Conservation (phyloP, 2,113 vertebrate species). For the Phocoena phocoena region DNA sequence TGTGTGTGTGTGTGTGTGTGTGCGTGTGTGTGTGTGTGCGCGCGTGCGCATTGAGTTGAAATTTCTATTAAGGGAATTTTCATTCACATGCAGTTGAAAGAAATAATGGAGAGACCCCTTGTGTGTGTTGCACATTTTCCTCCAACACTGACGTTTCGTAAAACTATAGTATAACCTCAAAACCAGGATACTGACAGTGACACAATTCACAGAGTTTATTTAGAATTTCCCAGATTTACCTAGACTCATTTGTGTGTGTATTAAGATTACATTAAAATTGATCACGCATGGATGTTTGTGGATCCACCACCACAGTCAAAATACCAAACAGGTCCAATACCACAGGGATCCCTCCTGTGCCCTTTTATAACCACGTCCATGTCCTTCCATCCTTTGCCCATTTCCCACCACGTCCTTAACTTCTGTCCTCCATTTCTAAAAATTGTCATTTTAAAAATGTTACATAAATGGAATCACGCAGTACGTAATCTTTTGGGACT, state of each 20-base stretch:
- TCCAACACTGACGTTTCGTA: background rate
- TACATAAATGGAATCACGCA: background rate
- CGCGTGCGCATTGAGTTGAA: background rate
- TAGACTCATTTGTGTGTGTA: background rate
- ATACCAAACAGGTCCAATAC: background rate
- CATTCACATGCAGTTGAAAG: background rate
- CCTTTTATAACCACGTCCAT: background rate
- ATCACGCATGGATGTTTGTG: background rate
- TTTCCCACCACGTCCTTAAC: background rate
- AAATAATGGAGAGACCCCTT: background rate
- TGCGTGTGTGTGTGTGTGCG: background rate
- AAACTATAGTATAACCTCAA: background rate
- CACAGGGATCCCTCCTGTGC: no score
- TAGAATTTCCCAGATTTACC: background rate
- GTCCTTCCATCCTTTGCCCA: background rate
- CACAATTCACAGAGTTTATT: background rate
- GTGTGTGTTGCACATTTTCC: background rate
- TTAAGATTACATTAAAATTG: background rate
- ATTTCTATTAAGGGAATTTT: background rate
- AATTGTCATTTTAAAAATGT: background rate
- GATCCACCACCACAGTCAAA: background rate
- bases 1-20: background rate
- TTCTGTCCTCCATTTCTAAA: background rate
- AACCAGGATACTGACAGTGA: background rate
- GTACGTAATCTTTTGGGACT: background rate